These are phyloP conservation scores for Varanus komodoensis DNA, from an alignment of 2,113 vertebrate species.

Conservation along the genomic window DNA sequence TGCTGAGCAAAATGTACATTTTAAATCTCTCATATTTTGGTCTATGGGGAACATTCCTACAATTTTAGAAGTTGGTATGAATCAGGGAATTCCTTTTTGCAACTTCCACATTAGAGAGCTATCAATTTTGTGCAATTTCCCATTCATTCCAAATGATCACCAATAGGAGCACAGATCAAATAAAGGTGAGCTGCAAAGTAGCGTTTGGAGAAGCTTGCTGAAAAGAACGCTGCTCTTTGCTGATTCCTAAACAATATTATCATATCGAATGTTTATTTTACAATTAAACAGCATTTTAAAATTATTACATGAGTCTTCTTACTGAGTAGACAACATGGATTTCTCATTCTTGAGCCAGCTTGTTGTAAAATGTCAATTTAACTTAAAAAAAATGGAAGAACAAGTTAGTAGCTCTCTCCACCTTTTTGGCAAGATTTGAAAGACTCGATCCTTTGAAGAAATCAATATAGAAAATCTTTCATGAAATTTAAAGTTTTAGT, in stretches of 20 bases:
- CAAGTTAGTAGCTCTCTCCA: neutral
- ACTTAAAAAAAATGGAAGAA: neutral
- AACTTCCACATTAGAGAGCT: too few species aligned
- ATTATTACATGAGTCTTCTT: neutral
- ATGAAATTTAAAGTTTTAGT: conserved; percentile 14
- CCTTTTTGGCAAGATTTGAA: neutral
- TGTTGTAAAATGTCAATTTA: conserved; percentile 5
- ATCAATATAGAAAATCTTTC: neutral
- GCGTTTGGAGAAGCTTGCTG: too few species aligned
- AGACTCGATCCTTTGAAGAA: neutral
- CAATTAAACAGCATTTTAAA: neutral
- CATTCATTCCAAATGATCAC: too few species aligned
- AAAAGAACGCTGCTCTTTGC: too few species aligned
- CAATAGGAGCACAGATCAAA: too few species aligned
- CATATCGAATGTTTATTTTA: neutral
- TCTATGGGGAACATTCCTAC: too few species aligned
- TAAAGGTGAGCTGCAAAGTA: too few species aligned
- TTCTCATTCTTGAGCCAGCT: neutral
- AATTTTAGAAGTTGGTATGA: too few species aligned
- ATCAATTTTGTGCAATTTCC: too few species aligned
- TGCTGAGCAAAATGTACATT: too few species aligned
- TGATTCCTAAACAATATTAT: neutral
- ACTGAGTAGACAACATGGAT: neutral
- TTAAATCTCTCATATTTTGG: too few species aligned
- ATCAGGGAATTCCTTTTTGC: too few species aligned